These are phyloP conservation scores for Neomorphus geoffroyi DNA, from an alignment of 2,797 vertebrate genomes.

Conservation along the genomic window DNA sequence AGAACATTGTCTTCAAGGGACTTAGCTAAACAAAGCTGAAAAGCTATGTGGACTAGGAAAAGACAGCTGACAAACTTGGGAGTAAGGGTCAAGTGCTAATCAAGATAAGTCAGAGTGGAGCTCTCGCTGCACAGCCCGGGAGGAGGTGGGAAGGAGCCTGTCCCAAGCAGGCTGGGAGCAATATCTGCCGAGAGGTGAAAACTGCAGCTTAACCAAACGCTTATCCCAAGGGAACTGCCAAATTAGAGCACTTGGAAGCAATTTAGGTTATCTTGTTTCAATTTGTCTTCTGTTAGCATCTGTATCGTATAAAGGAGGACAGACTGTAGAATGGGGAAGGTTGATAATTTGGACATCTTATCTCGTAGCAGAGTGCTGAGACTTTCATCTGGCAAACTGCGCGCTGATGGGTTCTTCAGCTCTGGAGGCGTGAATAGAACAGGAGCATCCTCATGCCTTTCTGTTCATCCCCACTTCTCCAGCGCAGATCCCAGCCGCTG, in stretches of 20 bases:
- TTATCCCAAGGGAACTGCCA: background rate
- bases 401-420: background rate
- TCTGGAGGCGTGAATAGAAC: background rate
- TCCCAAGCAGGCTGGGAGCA: background rate
- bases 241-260: background rate
- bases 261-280: slow-evolving; percentile 10
- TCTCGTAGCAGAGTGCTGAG: background rate
- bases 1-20: background rate
- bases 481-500: background rate
- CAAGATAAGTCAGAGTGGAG: background rate
- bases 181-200: background rate
- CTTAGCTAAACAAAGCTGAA: background rate
- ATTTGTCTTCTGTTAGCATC: background rate
- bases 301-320: background rate
- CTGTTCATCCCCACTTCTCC: background rate
- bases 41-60: background rate
- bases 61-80: background rate
- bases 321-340: background rate
- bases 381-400: background rate
- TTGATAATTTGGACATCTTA: background rate
- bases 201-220: background rate
- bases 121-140: background rate
- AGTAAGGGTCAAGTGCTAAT: background rate
- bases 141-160: background rate
- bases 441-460: background rate